Base-by-base conservation (phyloP, 2,888 invertebrate genomes). In the Blomia tropicalis region DNA sequence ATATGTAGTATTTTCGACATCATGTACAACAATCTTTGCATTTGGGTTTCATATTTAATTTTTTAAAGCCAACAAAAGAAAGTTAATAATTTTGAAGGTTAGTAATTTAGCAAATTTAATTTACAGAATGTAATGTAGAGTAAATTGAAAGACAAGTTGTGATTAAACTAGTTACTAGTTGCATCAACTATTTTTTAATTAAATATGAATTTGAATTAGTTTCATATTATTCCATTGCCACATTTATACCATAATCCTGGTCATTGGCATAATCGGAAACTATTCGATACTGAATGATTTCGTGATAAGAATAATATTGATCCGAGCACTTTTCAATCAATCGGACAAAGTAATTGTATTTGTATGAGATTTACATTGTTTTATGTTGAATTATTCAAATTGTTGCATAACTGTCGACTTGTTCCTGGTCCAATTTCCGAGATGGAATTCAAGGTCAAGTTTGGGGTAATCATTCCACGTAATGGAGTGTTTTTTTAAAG, bases 231-330 rank as follows among this genome's bases (percentile, higher is more conserved):
- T 67, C 80, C 80, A 1, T 76, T 79, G 60, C 76, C 77, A 68
- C 79, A 77, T 1, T 69, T 81, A 51, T 81, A 81, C 66, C 76
- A 77, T 66, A 80, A 81, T 70, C 76, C 78, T 1, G 73, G 78
- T 63, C 76, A 77, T 70, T 81, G 76, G 68, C 77, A 79, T 0
- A 72, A 79, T 41, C 81, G 81, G 0, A 67, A 71, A 0, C 78
- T 77, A 68, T 81, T 81, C 59, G 77, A 81, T 69, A 81, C 81
- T 0, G 78, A 80, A 63, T 72, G 81, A 67, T 66, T 66, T 59
- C 43, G 44, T 11, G 23, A 27, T 14, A 27, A 41, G n/a, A 25
- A 43, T 30, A 36, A 58, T 23, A 27, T 53, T 7, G 22, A 63
- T 22, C 56, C 63, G 2, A 31, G 4, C 25, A 30, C 60, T n/a